phyloP scores from a whole-genome alignment of 2,888 invertebrate species.

The Phrixothrix hirtus region DNA sequence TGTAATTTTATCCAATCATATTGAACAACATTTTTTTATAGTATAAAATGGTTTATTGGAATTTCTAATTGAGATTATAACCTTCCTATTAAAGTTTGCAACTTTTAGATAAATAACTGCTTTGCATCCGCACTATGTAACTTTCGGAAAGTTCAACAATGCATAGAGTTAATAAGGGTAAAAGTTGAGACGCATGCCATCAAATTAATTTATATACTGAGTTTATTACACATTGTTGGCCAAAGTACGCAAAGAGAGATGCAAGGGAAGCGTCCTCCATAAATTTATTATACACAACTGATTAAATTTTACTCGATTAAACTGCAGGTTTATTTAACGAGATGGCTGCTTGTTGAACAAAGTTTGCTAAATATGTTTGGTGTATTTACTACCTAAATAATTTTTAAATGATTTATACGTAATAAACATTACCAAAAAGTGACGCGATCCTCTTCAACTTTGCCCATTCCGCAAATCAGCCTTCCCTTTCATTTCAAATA shows the following conservation, averaged over 20 bases:
- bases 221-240: slow-evolving; percentile 26
- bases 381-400: too few species aligned
- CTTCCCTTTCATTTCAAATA: too few species aligned
- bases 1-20: too few species aligned
- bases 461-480: too few species aligned
- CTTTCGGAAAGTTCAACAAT: slow-evolving; percentile 25
- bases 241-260: slow-evolving; percentile 14
- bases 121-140: slow-evolving; percentile 19
- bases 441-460: too few species aligned
- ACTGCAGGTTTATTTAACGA: slow-evolving; percentile 24
- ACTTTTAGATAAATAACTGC: slow-evolving; percentile 15
- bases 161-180: slow-evolving; percentile 26
- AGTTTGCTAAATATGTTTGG: slow-evolving; percentile 24
- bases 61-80: too few species aligned
- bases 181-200: slow-evolving; percentile 26
- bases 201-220: slow-evolving; percentile 28
- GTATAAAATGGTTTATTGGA: too few species aligned
- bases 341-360: slow-evolving; percentile 22
- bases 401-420: too few species aligned
- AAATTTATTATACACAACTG: slow-evolving; percentile 28
- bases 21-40: too few species aligned
- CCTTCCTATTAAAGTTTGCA: slow-evolving; percentile 13
- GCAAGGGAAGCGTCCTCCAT: slow-evolving; percentile 4
- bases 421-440: too few species aligned
- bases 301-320: slow-evolving; percentile 31